Evolutionary conservation across 2,888 invertebrate genomes (phyloP), one percentile per base, ranked within the genome.

Genomic region (Piscicola geometra): DNA sequence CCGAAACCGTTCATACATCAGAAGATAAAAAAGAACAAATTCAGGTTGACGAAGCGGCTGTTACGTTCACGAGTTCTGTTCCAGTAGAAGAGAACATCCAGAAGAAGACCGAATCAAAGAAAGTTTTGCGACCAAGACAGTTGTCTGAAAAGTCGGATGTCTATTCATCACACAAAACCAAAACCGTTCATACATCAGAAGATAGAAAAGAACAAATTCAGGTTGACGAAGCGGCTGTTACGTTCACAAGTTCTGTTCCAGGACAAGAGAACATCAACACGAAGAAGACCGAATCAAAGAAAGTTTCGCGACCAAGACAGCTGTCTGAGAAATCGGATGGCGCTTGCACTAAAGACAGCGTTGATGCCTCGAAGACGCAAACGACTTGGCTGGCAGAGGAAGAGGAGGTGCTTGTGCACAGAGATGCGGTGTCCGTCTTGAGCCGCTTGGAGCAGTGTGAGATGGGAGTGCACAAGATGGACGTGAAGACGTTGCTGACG

Each of bases 371-470:
- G n/a, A n/a, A n/a, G n/a, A n/a, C n/a, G n/a, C n/a, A n/a, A n/a
- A n/a, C n/a, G n/a, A n/a, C n/a, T n/a, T n/a, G n/a, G n/a, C 3
- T 56, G 25, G 60, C 60, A 56, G 60, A 56, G n/a, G 25, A 56
- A 25, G 60, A 56, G n/a, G n/a, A 56, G 5, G 5, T 21, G n/a
- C 9, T 56, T 3, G 25, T 18, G 25, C 60, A 56, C n/a, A 21
- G 25, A 25, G 60, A 56, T 15, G 60, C 60, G 15, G n/a, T 56
- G n/a, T 25, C 21, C 12, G 60, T 56, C 3, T 21, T 56, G 60
- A 25, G 60, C 60, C 9, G 25, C 3, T 3, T 56, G n/a, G 60
- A 56, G n/a, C 21, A 21, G 12, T 56, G 60, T 56, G 60, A 56
- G 25, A 15, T 56, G 60, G 60, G 60, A 56, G 60, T 25, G 9